These are phyloP conservation scores for Apodemia duryi DNA, from an alignment of 2,888 invertebrate genomes.

Conservation along the genomic window DNA sequence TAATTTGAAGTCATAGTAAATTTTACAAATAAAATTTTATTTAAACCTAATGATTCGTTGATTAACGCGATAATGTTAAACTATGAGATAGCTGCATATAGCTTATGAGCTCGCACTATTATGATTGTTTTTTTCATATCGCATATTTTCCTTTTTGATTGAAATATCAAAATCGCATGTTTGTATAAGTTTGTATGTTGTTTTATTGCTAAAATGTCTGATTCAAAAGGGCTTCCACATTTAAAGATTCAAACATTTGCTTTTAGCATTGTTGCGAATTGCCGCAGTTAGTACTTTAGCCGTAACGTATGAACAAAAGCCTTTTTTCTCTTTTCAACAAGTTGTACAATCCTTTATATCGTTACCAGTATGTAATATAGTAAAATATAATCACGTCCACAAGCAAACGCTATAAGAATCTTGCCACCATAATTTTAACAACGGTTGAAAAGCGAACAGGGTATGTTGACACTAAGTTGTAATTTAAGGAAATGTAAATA, in stretches of 20 bases:
- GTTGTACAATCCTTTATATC: constrained; percentile 42
- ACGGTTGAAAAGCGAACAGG: constrained; percentile 78
- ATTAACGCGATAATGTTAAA: no score
- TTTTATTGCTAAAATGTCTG: background rate
- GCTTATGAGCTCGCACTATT: no score
- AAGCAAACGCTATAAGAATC: constrained; percentile 32
- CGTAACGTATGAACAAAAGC: constrained; percentile 39
- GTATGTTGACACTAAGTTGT: constrained; percentile 71
- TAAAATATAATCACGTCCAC: constrained; percentile 10
- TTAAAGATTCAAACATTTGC: background rate
- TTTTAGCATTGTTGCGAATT: background rate
- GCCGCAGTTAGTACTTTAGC: background rate
- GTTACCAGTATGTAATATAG: constrained; percentile 19
- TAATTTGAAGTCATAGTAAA: no score
- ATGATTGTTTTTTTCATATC: no score
- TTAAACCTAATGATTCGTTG: no score
- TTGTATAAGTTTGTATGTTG: background rate
- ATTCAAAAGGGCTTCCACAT: background rate
- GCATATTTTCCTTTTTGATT: no score
- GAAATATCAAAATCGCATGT: no score
- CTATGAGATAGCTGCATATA: no score
- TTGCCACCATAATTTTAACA: constrained; percentile 58
- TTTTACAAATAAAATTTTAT: no score
- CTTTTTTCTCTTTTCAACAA: constrained; percentile 75
- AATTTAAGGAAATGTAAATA: constrained; percentile 72